phyloP scores from a whole-genome alignment of 1,140 invertebrate species.

The Lucilia sericata region DNA sequence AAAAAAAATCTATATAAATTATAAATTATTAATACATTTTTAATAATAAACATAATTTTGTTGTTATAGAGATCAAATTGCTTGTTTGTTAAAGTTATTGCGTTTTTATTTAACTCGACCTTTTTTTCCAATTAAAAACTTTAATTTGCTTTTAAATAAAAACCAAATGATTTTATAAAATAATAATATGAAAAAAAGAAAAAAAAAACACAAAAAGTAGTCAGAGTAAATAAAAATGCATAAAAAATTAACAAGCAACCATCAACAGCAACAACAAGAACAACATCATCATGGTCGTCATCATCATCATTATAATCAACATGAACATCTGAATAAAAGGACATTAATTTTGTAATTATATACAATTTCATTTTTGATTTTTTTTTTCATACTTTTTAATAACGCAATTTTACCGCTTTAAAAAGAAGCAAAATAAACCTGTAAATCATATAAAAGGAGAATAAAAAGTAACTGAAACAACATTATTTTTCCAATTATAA shows the following conservation, averaged over 20 bases:
- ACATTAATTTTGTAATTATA: slow-evolving; percentile 27
- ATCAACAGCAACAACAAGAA: not conserved
- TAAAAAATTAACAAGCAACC: slow-evolving; percentile 7
- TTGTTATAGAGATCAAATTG: slow-evolving; percentile 17
- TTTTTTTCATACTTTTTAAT: not conserved
- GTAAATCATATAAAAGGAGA: not conserved
- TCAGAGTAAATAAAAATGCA: not conserved
- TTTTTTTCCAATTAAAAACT: slow-evolving; percentile 25
- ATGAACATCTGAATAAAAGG: slow-evolving; percentile 12
- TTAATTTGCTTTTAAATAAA: slow-evolving; percentile 26
- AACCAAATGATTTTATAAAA: not conserved
- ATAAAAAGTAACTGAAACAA: slow-evolving; percentile 24
- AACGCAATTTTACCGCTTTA: slow-evolving; percentile 13
- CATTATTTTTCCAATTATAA: slow-evolving; percentile 29
- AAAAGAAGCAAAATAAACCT: slow-evolving; percentile 15
- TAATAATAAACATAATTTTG: not conserved
- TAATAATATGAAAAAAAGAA: not conserved
- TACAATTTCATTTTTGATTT: slow-evolving; percentile 6
- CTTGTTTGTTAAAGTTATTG: not conserved
- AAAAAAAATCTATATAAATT: no score
- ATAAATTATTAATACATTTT: not conserved
- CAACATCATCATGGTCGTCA: not conserved
- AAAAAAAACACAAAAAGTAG: not conserved
- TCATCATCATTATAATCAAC: not conserved
- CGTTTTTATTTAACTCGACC: not conserved